Base-by-base conservation (phyloP, 2,797 vertebrate genomes). In the Myoxocephalus aenaeus region DNA sequence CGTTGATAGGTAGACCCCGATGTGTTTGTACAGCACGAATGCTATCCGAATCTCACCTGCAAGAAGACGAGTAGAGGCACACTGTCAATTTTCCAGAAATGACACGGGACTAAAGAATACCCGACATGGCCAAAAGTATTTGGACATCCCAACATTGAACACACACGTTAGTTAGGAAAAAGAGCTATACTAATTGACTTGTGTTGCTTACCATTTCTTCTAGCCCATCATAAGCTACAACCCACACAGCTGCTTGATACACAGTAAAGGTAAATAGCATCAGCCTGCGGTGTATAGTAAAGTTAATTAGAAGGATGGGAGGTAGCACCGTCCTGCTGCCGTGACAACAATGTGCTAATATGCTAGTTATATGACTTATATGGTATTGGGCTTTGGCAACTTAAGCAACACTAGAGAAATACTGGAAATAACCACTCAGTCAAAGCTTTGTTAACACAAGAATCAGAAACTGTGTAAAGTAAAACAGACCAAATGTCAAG, bases 1-100 rank as follows among this genome's bases (percentile, higher is more conserved):
- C 18, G 98, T 99, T 22, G 98, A 98, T 29, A 99, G 95, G 92
- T 99, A 99, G 51, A 95, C 93, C 2, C 98, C 98, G 84, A 99
- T 94, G 90, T 99, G 98, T 89, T 99, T 98, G 94, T 99, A 99
- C 2, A 99, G 92, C 75, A 99, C 97, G 58, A 99, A 99, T 0
- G 97, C 97, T 75, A 99, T 98, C 85, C 98, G 95, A 66, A 99
- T 99, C 91, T 99, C 98, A 90, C 98, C 98, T 99, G 89, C 36
- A 88, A 57, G 73, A 75, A 46, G 14, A 73, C 2, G 48, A 56
- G 54, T 3, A n/a, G 7, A 64, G 53, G 22, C 0, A 54, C 66
- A 22, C 7, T 22, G 56, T 64, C 4, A 64, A 14, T 15, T 1
- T 63, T 29, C 14, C 20, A 50, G 3, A 18, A 34, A n/a, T 17